Evolutionary conservation across 2,797 vertebrate genomes (phyloP), one percentile per base, ranked within the genome.

Genomic region (Selene dorsalis): DNA sequence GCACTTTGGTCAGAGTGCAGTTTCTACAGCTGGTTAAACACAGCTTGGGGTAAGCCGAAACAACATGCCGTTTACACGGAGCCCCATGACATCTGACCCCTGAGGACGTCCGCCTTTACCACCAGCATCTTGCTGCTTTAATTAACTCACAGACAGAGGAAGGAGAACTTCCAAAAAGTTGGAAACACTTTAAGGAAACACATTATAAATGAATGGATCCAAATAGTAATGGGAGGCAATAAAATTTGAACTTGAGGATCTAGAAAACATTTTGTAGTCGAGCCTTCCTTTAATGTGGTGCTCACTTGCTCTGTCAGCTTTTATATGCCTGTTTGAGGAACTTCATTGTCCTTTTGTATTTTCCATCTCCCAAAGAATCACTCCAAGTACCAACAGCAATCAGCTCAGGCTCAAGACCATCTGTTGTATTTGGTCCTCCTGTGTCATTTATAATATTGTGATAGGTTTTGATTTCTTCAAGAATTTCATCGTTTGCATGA

Each of bases 11-110:
- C 88, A 82, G 80, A 92, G 83, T 17, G 66, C 73, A 87, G 84
- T 62, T 77, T 84, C 85, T 88, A 82, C 93, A 94, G 93, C 92
- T 95, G 94, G 82, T 91, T 85, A 93, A 94, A 94, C 93, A 94
- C 85, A 89, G 91, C 84, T 87, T 85, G 84, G 61, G 80, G 77
- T 86, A 70, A 82, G 70, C 85, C 11, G 41, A 87, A 74, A 75
- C 88, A 80, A 82, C 56, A 24, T 39, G 71, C 47, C 58, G 75
- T 91, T 93, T 92, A 87, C 86, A 82, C 14, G 11, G 53, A 70
- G 74, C 82, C 67, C 47, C 48, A 0, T 69, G 76, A 83, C 84
- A 38, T 83, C 77, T 82, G 86, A 89, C 79, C 86, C 72, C 83
- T 52, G 79, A 18, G 75, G 76, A 87, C 53, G 18, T 75, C 76